A percentile compares a stretch with the other conserved stretches of the same genome.
Evolutionary conservation across 2,113 vertebrate species (phyloP).

Genomic region (Microcebus ravelobensis): DNA sequence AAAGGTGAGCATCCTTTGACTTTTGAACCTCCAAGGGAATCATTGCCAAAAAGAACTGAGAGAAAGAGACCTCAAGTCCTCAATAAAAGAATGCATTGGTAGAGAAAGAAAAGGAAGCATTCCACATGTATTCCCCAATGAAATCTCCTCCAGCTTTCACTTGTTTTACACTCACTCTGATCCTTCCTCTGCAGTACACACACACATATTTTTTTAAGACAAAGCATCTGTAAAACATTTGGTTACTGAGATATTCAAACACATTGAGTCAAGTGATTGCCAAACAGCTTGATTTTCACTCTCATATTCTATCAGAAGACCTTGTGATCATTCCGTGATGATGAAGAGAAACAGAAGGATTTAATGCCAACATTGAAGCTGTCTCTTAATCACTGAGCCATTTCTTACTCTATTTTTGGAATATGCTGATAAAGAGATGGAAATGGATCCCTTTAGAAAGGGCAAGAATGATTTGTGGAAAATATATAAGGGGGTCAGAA

Average conservation of each 20-base stretch:
- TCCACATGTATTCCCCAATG: background rate
- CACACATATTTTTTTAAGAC: background rate
- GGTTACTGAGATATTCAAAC: constrained; percentile 60
- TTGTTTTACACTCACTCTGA: background rate
- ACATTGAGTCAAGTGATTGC: constrained; percentile 68
- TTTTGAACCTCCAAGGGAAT: background rate
- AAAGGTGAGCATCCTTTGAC: background rate
- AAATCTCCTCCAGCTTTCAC: background rate
- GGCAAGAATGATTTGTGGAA: constrained; percentile 22
- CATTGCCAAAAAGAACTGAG: background rate
- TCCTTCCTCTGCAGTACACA: background rate
- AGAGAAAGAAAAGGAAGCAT: background rate
- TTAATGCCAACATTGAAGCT: constrained; percentile 38
- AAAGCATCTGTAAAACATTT: constrained; percentile 74
- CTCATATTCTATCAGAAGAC: constrained; percentile 71
- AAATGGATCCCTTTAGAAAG: constrained; percentile 52
- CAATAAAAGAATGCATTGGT: background rate
- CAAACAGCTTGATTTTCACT: constrained; percentile 70
- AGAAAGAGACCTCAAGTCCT: background rate
- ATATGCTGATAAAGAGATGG: constrained; percentile 47
- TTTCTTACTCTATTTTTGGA: constrained; percentile 59
- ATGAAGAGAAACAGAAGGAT: constrained; percentile 71
- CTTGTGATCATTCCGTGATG: constrained; percentile 65
- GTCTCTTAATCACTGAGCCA: constrained; percentile 28
- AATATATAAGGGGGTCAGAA: background rate